Base-by-base conservation (phyloP, 2,797 vertebrate genomes). In the Merluccius polli region DNA sequence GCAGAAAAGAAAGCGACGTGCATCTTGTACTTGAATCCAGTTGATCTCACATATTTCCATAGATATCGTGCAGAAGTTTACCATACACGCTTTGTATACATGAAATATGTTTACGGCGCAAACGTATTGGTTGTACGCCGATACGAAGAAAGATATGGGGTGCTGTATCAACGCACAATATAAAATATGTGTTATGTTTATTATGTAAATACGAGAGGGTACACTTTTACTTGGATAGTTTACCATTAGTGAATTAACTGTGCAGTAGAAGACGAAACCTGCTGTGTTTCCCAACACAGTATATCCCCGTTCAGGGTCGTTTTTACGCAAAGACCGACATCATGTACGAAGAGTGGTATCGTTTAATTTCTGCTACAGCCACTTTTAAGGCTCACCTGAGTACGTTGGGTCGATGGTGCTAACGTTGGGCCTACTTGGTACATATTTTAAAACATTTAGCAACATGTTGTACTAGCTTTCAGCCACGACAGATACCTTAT, bases 21-120 rank as follows among this genome's bases (percentile, higher is more conserved):
- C 77, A 80, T 75, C 11, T 75, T 79, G 74, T 79, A 30, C 59
- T 29, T n/a, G n/a, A n/a, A 35, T 70, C 73, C 31, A 30, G 80
- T 65, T 83, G 79, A 82, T 75, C 71, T 74, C 30, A 63, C 9
- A 63, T 69, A 31, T 69, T 30, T 1, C n/a, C 29, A 69, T 69
- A 30, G 16, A 1, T 31, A 16, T 69, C 63, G 12, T 63, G 24
- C 59, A 63, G 59, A 8, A 24, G 59, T 63, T 8, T 63, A 63
- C 41, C 59, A 35, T 70, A 18, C 44, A 21, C 7, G 44, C 18
- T 52, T 18, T 52, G 21, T 52, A 52, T 21, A 13, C 16, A 21
- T 52, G 9, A 24, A 63, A n/a, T 11, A 63, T 10, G 6, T 63
- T 52, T n/a, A 52, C 18, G 21, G 48, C 5, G 48, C 48, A 21